Base-by-base conservation (phyloP, 2,888 invertebrate genomes). In the Acrocera orbiculus region DNA sequence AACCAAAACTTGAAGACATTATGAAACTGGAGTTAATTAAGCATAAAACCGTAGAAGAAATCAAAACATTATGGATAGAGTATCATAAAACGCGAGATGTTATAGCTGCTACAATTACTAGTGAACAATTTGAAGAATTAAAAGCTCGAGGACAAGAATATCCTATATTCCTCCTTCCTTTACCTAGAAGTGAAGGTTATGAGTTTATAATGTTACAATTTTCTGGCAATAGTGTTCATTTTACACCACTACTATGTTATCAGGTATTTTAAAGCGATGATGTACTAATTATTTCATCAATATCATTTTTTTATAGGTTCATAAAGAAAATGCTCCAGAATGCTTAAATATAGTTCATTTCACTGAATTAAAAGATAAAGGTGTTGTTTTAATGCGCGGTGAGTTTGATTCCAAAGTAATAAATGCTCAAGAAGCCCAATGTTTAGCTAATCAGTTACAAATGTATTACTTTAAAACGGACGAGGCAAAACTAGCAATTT, bases 251-350 rank as follows among this genome's bases (percentile, higher is more conserved):
- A 7, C 62, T 86, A 23, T 81, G 81, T 47, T 89, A 76, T 56
- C 87, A 87, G 67, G 76, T 76, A 25, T 8, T 15, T 16, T 23
- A 8, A 6, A 10, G 9, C 4, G 9, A 9, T 22, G 22, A 7
- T 22, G 4, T n/a, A n/a, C n/a, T 22, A 9, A n/a, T 22, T 22
- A 22, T 22, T 22, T 22, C 4, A 22, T 22, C 8, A 10, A 22
- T 22, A 7, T 7, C 22, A 22, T 9, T n/a, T 38, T 33, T 30
- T 39, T 27, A 7, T 48, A 76, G 71, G 71, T 80, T 2, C 83
- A 86, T 49, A 77, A 79, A 49, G 87, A 86, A 57, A 85, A 86
- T 60, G 81, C 87, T 0, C 86, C 87, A 0, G 86, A 86, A 54
- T 85, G 85, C 52, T 63, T 89, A 16, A 80, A 77, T 3, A 64